Percentiles rank a stretch among this genome's conserved stretches.
phyloP scores from a whole-genome alignment of 37 sponge, comb jelly and placozoan genomes.

The Crambe crambe region DNA sequence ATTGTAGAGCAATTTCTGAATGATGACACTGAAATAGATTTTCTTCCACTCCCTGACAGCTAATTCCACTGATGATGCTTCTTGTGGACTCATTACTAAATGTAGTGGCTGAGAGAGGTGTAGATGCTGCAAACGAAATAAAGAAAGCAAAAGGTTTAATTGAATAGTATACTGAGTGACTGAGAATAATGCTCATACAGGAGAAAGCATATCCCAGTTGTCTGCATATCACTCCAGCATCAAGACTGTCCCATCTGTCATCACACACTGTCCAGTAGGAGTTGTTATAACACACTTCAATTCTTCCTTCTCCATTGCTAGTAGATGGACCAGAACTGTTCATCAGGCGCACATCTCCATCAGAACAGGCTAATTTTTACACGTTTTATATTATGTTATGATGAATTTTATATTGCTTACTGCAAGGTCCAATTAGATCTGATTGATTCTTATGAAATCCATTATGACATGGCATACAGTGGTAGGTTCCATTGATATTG shows the following conservation, averaged over 20 bases:
- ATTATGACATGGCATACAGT: not conserved
- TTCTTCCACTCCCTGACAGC: no score
- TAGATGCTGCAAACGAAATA: not conserved
- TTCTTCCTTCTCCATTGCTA: constrained; percentile 10
- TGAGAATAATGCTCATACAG: not conserved
- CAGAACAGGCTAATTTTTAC: constrained; percentile 16
- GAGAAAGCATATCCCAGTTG: constrained; percentile 30
- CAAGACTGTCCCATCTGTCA: constrained; percentile 21
- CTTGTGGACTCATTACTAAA: no score
- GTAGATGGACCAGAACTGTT: not conserved
- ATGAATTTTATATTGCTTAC: no score
- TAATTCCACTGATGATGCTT: no score
- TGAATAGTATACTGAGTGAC: not conserved
- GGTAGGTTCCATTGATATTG: constrained; percentile 23
- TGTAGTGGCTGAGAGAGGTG: not conserved
- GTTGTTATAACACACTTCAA: constrained; percentile 12
- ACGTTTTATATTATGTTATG: no score
- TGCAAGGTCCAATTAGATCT: no score
- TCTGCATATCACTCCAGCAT: constrained; percentile 35
- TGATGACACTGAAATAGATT: no score
- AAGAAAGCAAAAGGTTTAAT: no score
- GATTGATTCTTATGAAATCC: constrained; percentile 3
- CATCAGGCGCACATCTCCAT: constrained; percentile 30
- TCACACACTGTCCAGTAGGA: constrained; percentile 29
- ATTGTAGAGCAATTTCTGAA: no score